phyloP scores from a whole-genome alignment of 1,140 invertebrate species.

The Pseudomyrmex dendroicus region DNA sequence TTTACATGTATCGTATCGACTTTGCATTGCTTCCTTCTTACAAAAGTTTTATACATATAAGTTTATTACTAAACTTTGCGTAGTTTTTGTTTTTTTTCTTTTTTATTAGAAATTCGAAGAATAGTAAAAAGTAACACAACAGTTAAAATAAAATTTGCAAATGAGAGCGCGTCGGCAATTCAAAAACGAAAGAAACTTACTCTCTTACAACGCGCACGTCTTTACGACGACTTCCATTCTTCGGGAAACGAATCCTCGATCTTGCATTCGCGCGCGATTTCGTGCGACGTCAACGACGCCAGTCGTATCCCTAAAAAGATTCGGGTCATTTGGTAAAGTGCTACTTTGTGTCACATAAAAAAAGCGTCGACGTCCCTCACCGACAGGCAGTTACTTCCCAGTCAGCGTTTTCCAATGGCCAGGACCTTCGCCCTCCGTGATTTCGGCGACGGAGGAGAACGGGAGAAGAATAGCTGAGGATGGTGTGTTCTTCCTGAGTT shows the following conservation, averaged over 20 bases:
- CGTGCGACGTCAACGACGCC: slow-evolving; percentile 41
- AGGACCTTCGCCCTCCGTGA: slow-evolving; percentile 25
- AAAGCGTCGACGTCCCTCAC: slow-evolving; percentile 78
- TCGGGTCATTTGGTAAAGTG: slow-evolving; percentile 85
- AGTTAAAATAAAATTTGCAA: slow-evolving; percentile 20
- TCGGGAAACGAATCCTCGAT: slow-evolving; percentile 55
- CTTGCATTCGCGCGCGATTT: slow-evolving; percentile 58
- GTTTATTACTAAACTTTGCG: background rate
- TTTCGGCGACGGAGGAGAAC: background rate
- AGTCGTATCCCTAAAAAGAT: slow-evolving; percentile 79
- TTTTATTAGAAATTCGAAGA: too few relatives aligned
- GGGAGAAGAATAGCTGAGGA: slow-evolving; percentile 23
- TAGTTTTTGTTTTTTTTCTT: too few relatives aligned
- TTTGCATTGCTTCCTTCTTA: background rate
- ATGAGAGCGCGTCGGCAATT: slow-evolving; percentile 26
- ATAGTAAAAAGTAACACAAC: too few relatives aligned
- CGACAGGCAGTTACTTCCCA: slow-evolving; percentile 72
- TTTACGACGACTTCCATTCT: slow-evolving; percentile 55
- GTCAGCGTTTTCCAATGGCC: slow-evolving; percentile 80
- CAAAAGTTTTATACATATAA: background rate
- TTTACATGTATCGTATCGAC: slow-evolving; percentile 12
- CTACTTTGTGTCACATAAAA: slow-evolving; percentile 85
- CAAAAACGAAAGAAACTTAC: background rate
- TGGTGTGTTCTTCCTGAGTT: background rate
- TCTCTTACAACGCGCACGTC: background rate